Base-by-base conservation (phyloP, 2,888 invertebrate species). In the Cephus spinipes region DNA sequence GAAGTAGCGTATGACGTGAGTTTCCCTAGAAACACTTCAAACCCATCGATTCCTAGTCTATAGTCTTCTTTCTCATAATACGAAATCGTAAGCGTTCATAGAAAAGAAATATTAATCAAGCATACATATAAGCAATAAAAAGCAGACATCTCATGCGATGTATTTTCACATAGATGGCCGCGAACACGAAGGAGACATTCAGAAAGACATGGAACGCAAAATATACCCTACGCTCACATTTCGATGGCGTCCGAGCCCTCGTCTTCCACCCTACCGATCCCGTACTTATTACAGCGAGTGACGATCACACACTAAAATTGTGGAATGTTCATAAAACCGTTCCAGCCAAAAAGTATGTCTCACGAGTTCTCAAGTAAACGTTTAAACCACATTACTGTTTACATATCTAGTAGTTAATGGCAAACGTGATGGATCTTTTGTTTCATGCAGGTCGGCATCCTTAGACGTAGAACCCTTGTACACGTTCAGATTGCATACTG, bases 251-350 rank as follows among this genome's bases (percentile, higher is more conserved):
- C 73, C 94, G 98, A 88, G 97, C 98, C 81, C 93, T 98, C 79
- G 97, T 97, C 85, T 98, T 98, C 93, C 98, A 98, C 93, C 98
- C 99, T 77, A 96, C 96, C 82, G 99, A 99, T 91, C 97, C 98
- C 79, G 98, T 99, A 79, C 94, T 99, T 80, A 97, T 99, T 89
- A 99, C 99, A 36, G 99, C 98, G 69, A 98, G 98, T 79, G 99
- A 99, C 92, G 99, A 99, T 93, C 98, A 99, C 92, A 99, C 99
- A 75, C 94, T 99, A 73, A 99, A 99, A 93, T 93, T 99, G 90
- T 99, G 99, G 99, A 99, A 99, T 94, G 94, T 99, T 85, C 98
- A 98, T 92, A 98, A 98, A 93, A 98, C 98, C 77, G 98, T 98
- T 86, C 98, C 98, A 85, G 98, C 98, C 81, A 99, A 99, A 94